Percentiles rank a stretch among this genome's conserved stretches.
These are phyloP conservation scores for Scolopax bukidnonensis DNA, from an alignment of 2,797 vertebrate species.

Conservation along the genomic window DNA sequence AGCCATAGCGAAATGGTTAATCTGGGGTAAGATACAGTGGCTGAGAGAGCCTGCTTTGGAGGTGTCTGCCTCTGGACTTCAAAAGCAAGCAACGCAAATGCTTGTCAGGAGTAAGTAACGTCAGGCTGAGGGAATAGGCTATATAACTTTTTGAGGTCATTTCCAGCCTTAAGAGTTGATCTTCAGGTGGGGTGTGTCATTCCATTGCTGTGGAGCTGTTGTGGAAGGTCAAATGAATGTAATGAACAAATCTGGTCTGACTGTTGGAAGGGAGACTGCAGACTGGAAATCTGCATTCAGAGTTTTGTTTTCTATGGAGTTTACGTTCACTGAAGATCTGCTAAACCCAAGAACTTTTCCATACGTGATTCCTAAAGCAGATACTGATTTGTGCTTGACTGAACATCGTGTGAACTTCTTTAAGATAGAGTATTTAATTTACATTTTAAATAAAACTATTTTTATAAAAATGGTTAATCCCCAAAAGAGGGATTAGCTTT, in stretches of 20 bases:
- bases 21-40: neutral
- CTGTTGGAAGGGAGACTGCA: neutral
- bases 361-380: neutral
- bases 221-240: neutral
- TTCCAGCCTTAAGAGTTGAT: neutral
- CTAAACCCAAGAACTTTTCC: neutral
- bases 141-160: fast-evolving
- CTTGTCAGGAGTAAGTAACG: neutral
- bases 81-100: neutral
- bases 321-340: neutral
- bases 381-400: neutral
- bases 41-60: neutral
- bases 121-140: neutral
- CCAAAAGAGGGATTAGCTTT: neutral
- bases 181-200: neutral
- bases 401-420: neutral
- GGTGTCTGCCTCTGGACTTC: neutral
- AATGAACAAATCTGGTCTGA: neutral
- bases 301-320: neutral
- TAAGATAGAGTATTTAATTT: neutral
- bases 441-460: neutral
- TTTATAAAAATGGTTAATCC: neutral
- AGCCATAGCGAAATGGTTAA: neutral
- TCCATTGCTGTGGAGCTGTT: neutral
- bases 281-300: neutral